Evolutionary conservation across 2,888 invertebrate genomes (phyloP).

Genomic region (Lydus trimaculatus): DNA sequence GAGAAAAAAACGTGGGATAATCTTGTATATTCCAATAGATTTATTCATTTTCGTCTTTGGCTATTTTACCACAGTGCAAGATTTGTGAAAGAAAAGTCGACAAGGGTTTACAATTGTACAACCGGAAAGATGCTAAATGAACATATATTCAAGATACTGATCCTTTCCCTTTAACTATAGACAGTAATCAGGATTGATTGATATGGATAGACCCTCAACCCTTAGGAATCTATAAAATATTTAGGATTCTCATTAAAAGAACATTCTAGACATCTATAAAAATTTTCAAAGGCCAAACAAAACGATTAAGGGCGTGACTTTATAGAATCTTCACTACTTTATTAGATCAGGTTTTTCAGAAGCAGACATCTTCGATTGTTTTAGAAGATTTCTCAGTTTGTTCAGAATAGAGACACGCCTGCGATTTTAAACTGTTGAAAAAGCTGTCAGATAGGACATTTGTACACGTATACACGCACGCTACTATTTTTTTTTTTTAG

Average conservation of each 20-base stretch:
- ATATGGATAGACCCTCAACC: background rate
- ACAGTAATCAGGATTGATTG: background rate
- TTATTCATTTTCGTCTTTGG: too few species aligned
- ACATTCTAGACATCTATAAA: constrained; percentile 2
- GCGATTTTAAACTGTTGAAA: constrained; percentile 12
- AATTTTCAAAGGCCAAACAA: background rate
- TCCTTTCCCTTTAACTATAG: background rate
- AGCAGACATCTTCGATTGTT: constrained; percentile 31
- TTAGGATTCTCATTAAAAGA: background rate
- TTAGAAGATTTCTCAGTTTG: constrained; percentile 15
- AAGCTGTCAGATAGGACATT: constrained; percentile 13
- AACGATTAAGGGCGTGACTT: too few species aligned
- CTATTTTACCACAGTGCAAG: too few species aligned
- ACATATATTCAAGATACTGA: background rate
- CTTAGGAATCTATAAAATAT: background rate
- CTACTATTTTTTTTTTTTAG: background rate
- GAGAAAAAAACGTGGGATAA: too few species aligned
- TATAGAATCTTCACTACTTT: constrained; percentile 41
- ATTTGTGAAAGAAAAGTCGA: too few species aligned
- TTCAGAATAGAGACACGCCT: background rate
- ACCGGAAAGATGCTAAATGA: background rate
- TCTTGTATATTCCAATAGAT: too few species aligned
- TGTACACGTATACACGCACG: background rate
- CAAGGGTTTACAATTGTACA: background rate
- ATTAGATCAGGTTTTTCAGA: constrained; percentile 34